A percentile compares a stretch with the other conserved stretches of the same genome.
Conservation (phyloP, 2,797 vertebrate genomes). For the Notamacropus eugenii region DNA sequence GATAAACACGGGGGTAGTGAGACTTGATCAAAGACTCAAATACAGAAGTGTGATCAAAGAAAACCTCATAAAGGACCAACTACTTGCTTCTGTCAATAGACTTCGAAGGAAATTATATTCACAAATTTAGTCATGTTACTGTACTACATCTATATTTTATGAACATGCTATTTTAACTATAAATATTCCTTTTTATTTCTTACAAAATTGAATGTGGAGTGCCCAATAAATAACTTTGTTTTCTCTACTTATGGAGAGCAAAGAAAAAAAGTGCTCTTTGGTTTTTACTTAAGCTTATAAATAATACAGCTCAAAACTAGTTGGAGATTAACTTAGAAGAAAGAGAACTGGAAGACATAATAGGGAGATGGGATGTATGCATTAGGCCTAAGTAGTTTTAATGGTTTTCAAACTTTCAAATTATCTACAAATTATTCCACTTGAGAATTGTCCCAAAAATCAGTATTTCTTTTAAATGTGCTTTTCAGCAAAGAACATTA, state of each 20-base stretch:
- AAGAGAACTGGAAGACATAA: slow-evolving; percentile 53
- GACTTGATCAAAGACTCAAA: slow-evolving; percentile 52
- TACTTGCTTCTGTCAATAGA: slow-evolving; percentile 21
- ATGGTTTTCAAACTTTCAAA: slow-evolving; percentile 58
- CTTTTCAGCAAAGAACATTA: slow-evolving; percentile 32
- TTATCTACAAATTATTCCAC: slow-evolving; percentile 40
- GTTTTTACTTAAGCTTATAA: slow-evolving; percentile 54
- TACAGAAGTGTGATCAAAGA: slow-evolving; percentile 32
- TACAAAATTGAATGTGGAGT: slow-evolving; percentile 50
- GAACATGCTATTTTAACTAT: background rate
- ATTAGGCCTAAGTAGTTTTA: slow-evolving; percentile 55
- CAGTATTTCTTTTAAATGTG: slow-evolving; percentile 31
- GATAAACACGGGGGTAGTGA: background rate
- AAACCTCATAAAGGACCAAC: slow-evolving; percentile 32
- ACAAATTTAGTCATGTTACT: slow-evolving; percentile 40
- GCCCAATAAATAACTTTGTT: slow-evolving; percentile 17
- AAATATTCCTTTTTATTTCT: slow-evolving; percentile 49
- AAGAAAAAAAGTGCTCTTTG: slow-evolving; percentile 11
- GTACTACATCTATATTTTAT: slow-evolving; percentile 38
- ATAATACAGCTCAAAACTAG: slow-evolving; percentile 18
- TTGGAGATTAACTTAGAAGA: slow-evolving; percentile 25
- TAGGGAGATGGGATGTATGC: background rate
- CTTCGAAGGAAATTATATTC: slow-evolving; percentile 11
- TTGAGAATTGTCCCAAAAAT: slow-evolving; percentile 65
- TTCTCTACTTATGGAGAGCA: slow-evolving; percentile 48